phyloP scores from a whole-genome alignment of 2,797 vertebrate genomes.

The Petrocephalus sullivani region DNA sequence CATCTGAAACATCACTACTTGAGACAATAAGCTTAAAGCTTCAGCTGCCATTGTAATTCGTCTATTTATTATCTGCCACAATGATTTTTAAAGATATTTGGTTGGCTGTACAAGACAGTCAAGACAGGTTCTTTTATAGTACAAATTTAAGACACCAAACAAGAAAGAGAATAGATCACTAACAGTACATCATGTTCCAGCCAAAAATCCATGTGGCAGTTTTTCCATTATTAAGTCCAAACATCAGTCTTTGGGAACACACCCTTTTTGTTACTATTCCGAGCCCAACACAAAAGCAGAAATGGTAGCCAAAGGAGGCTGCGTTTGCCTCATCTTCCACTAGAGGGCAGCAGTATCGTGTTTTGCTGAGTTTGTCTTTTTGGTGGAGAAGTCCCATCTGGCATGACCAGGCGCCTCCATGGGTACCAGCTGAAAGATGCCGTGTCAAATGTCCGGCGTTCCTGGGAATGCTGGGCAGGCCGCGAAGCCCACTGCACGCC shows the following conservation, averaged over 20 bases:
- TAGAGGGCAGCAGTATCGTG: conserved; percentile 58
- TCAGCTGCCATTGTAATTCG: background rate
- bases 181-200: background rate
- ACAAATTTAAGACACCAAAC: background rate
- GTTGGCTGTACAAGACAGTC: background rate
- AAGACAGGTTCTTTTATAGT: background rate
- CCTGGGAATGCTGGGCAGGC: background rate
- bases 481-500: background rate
- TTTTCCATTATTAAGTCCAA: background rate
- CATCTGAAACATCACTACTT: background rate
- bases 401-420: background rate
- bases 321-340: conserved; percentile 46
- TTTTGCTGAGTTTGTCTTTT: conserved; percentile 29
- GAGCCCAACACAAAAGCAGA: background rate
- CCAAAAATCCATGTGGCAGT: background rate
- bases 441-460: background rate
- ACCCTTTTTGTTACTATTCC: background rate
- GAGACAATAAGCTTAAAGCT: background rate
- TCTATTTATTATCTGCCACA: background rate
- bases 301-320: conserved; percentile 23
- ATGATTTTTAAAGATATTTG: background rate
- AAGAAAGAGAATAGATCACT: background rate
- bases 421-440: background rate
- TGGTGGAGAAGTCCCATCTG: background rate
- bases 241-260: background rate